A percentile compares a stretch with the other conserved stretches of the same genome.
Conservation (phyloP, 1,140 invertebrate species). For the Drosophila ananassae region DNA sequence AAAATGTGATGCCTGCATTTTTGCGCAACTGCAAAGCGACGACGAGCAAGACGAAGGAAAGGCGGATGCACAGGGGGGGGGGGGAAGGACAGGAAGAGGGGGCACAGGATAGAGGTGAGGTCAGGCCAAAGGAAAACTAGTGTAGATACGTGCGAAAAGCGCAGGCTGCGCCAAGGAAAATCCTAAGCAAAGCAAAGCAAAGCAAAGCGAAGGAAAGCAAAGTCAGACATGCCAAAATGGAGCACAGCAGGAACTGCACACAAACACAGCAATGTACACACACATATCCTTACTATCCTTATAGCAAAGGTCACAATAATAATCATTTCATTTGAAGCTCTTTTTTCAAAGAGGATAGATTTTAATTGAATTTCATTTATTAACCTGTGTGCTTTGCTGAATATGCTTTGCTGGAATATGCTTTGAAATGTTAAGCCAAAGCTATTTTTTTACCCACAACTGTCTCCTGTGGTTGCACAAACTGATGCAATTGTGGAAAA, state of each 20-base stretch:
- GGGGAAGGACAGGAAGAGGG: slow-evolving; percentile 1
- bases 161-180: slow-evolving; percentile 55
- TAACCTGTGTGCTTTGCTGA: not conserved
- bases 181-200: slow-evolving; percentile 36
- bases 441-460: slow-evolving; percentile 15
- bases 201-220: slow-evolving; percentile 3
- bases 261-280: slow-evolving; percentile 17
- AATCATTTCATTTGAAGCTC: not conserved
- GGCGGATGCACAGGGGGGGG: slow-evolving; percentile 21
- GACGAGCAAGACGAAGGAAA: slow-evolving; percentile 38
- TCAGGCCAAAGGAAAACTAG: slow-evolving; percentile 50
- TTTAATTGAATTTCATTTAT: not conserved
- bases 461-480: slow-evolving; percentile 18
- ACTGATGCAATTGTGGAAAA: slow-evolving; percentile 55
- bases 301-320: not conserved
- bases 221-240: slow-evolving; percentile 30
- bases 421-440: not conserved
- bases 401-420: too few species aligned
- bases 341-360: too few species aligned
- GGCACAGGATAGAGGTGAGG: slow-evolving; percentile 12
- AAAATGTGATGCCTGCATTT: slow-evolving; percentile 45
- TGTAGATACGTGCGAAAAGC: slow-evolving; percentile 72
- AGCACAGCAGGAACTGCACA: slow-evolving; percentile 48
- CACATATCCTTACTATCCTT: slow-evolving; percentile 4
- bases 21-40: slow-evolving; percentile 58